Conservation (phyloP, 2,113 vertebrate species). For the Myiopsitta monachus region DNA sequence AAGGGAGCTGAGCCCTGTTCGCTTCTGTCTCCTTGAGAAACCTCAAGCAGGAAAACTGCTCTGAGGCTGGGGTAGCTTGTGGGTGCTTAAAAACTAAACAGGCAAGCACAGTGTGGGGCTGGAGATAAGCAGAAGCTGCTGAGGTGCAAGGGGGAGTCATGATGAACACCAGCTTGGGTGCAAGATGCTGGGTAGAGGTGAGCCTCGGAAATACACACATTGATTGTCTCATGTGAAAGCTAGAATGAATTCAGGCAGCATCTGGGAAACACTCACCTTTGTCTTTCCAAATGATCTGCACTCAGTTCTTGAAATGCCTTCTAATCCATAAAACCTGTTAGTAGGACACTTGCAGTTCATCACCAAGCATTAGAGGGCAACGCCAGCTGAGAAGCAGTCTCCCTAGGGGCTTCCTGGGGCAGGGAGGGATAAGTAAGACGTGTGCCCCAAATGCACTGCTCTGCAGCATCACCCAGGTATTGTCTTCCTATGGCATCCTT, state of each 20-base stretch:
- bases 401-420: background rate
- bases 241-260: background rate
- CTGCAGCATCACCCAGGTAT: background rate
- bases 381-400: background rate
- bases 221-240: background rate
- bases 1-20: background rate
- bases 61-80: background rate
- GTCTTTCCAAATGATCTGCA: background rate
- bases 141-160: background rate
- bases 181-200: background rate
- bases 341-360: background rate
- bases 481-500: background rate
- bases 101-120: rapidly evolving
- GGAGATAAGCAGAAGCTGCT: background rate
- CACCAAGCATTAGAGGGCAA: background rate
- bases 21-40: background rate
- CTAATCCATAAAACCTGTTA: background rate
- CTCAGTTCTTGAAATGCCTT: background rate
- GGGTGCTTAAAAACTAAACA: background rate
- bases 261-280: background rate
- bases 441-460: background rate
- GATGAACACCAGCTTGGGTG: background rate
- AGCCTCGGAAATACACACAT: background rate
- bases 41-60: background rate
- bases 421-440: background rate